These are phyloP conservation scores for Troides aeacus DNA, from an alignment of 2,888 invertebrate species.

Conservation along the genomic window DNA sequence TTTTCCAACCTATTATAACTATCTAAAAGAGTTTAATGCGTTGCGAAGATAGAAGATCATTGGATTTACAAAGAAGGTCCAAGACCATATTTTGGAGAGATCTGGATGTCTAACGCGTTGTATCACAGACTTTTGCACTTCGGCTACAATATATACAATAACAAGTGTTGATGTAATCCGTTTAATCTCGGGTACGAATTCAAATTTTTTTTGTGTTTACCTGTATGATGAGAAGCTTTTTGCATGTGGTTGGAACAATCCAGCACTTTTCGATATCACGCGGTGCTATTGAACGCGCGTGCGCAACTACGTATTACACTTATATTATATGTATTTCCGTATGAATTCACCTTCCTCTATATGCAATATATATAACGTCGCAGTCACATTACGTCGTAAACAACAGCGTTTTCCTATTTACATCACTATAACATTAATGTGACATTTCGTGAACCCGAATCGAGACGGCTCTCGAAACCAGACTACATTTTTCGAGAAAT, in stretches of 20 bases:
- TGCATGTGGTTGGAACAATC: background rate
- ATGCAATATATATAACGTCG: slow-evolving; percentile 15
- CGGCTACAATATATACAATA: no score
- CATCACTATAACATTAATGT: slow-evolving; percentile 17
- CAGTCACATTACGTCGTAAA: slow-evolving; percentile 10
- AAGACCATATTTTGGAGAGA: no score
- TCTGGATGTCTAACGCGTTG: no score
- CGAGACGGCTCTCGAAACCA: background rate
- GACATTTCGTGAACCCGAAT: slow-evolving; percentile 21
- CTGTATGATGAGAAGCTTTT: no score
- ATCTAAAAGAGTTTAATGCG: no score
- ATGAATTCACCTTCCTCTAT: slow-evolving; percentile 9
- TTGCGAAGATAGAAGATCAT: no score
- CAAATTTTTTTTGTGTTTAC: background rate
- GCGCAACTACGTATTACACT: slow-evolving; percentile 8
- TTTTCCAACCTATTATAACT: no score
- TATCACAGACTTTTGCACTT: no score
- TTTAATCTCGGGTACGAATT: no score
- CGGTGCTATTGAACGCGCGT: background rate
- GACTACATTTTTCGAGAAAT: background rate
- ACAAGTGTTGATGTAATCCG: no score
- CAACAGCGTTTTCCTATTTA: slow-evolving; percentile 19
- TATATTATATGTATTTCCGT: background rate
- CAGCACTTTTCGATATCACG: background rate
- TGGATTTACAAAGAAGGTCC: no score